Evolutionary conservation across 2,888 invertebrate genomes (phyloP).

Genomic region (Nycteola revayana): DNA sequence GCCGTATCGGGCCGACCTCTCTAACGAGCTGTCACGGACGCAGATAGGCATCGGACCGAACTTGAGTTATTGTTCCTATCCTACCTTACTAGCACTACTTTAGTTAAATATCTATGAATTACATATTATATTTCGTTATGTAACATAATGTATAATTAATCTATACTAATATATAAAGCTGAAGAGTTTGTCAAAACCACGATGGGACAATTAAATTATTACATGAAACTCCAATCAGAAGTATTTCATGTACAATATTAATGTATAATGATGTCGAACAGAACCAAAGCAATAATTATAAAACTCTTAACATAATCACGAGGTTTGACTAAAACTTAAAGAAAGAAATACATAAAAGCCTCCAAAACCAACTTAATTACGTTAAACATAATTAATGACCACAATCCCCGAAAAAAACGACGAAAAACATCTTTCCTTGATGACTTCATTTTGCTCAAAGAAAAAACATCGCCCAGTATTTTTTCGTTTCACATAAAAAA

Average conservation of each 20-base stretch:
- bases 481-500: constrained; percentile 25
- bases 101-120: too few relatives aligned
- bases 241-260: too few relatives aligned
- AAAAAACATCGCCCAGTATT: constrained; percentile 24
- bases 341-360: not conserved
- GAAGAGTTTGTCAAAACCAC: too few relatives aligned
- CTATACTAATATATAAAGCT: too few relatives aligned
- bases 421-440: constrained; percentile 4
- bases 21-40: constrained; percentile 37
- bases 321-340: not conserved
- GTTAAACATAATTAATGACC: constrained; percentile 6
- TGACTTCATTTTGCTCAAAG: constrained; percentile 11
- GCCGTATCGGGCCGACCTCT: constrained; percentile 23
- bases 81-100: too few relatives aligned
- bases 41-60: constrained; percentile 29
- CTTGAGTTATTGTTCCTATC: constrained; percentile 39
- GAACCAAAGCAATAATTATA: too few relatives aligned
- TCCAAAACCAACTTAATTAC: constrained; percentile 1
- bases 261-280: too few relatives aligned
- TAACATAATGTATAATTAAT: too few relatives aligned
- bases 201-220: too few relatives aligned
- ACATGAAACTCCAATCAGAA: too few relatives aligned
- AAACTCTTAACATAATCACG: too few relatives aligned
- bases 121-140: too few relatives aligned
- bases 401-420: constrained; percentile 8